phyloP scores from a whole-genome alignment of 2,113 vertebrate genomes.

The Pygoscelis antarcticus region DNA sequence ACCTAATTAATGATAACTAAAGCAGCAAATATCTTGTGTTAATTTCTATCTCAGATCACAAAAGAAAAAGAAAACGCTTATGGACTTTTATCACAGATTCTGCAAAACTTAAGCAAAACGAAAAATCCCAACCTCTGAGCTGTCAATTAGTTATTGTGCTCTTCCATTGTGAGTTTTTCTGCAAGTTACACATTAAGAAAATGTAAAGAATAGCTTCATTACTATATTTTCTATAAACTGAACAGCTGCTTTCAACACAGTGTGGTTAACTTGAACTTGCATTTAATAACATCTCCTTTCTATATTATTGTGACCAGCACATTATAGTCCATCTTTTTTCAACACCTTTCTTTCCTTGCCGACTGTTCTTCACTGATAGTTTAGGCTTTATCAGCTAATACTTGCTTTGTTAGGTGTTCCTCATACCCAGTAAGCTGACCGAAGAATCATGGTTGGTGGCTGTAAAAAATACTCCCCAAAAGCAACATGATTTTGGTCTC shows the following conservation, averaged over 20 bases:
- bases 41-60: conserved; percentile 3
- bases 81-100: background rate
- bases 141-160: background rate
- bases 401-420: background rate
- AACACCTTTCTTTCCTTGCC: background rate
- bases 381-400: background rate
- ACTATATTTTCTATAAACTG: background rate
- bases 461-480: background rate
- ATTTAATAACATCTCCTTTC: background rate
- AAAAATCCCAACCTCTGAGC: background rate
- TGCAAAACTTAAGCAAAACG: background rate
- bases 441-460: background rate
- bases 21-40: background rate
- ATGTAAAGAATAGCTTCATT: background rate
- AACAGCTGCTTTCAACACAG: background rate
- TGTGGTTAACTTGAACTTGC: background rate
- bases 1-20: background rate
- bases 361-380: background rate
- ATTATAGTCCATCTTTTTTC: background rate
- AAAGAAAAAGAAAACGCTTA: background rate
- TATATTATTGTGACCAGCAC: background rate
- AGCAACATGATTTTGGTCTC: background rate
- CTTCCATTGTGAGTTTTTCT: background rate
- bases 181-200: background rate
- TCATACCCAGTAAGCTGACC: background rate